Percentiles rank a stretch among this genome's conserved stretches.
These are phyloP conservation scores for Drosophila suzukii DNA, from an alignment of 1,140 invertebrate species.

Conservation along the genomic window DNA sequence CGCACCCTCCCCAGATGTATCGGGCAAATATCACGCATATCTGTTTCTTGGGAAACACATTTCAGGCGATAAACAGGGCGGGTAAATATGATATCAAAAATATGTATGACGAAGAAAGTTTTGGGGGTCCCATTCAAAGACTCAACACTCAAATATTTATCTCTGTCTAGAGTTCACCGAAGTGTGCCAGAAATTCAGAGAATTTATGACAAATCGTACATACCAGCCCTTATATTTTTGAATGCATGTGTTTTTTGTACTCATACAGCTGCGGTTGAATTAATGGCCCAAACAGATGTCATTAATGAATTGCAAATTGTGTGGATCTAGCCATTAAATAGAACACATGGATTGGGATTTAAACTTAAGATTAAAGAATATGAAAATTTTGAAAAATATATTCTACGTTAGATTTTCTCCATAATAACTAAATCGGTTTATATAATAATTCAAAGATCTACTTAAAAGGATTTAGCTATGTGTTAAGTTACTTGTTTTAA, in stretches of 20 bases:
- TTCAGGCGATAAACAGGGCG: conserved; percentile 27
- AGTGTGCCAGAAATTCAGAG: conserved; percentile 41
- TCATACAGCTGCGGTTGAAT: conserved; percentile 4
- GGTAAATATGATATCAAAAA: conserved; percentile 40
- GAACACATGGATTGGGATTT: not conserved
- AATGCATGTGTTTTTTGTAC: not conserved
- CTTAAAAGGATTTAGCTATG: not conserved
- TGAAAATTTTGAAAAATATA: no score
- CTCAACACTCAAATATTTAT: conserved; percentile 3
- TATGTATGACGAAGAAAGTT: conserved; percentile 31
- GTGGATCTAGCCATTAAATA: not conserved
- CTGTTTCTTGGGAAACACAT: conserved; percentile 42
- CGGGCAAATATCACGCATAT: conserved; percentile 42
- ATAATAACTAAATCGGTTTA: not conserved
- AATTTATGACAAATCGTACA: conserved; percentile 51
- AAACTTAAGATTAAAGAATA: no score
- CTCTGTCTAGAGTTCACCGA: conserved; percentile 37
- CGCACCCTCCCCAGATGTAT: conserved; percentile 4
- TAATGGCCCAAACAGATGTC: conserved; percentile 2
- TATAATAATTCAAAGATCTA: not conserved
- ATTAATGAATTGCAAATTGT: conserved; percentile 1
- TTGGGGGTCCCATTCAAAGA: conserved; percentile 1
- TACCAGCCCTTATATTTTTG: conserved; percentile 20
- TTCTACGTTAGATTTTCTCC: no score
- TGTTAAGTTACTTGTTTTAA: not conserved